phyloP scores from a whole-genome alignment of 2,113 vertebrate species.

The Clupea harengus region DNA sequence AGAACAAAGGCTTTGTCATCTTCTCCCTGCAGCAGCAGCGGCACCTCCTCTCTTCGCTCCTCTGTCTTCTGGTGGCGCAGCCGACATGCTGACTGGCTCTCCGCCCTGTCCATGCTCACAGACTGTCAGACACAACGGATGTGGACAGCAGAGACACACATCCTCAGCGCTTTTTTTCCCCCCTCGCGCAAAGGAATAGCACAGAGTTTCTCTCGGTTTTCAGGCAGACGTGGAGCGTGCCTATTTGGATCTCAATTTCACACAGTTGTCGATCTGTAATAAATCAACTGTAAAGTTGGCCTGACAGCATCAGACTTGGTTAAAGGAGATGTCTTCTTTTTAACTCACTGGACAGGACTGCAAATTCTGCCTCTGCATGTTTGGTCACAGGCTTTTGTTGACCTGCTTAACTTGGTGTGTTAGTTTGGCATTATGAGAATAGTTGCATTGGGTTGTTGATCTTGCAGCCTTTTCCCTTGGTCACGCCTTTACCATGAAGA shows the following conservation, averaged over 20 bases:
- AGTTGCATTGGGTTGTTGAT: neutral
- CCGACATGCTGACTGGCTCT: conserved; percentile 22
- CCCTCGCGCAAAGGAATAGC: neutral
- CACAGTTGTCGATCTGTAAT: neutral
- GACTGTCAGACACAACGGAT: conserved; percentile 21
- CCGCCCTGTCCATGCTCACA: conserved; percentile 1
- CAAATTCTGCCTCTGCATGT: neutral
- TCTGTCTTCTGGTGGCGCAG: conserved; percentile 16
- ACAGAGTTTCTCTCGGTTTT: neutral
- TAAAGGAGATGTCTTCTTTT: neutral
- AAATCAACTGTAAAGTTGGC: conserved; percentile 1
- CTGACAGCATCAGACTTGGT: neutral
- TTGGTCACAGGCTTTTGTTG: neutral
- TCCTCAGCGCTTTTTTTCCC: conserved; percentile 23
- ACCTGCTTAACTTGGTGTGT: neutral
- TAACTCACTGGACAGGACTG: neutral
- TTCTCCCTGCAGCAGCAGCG: neutral
- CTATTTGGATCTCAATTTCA: conserved; percentile 14
- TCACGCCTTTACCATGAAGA: neutral
- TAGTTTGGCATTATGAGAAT: neutral
- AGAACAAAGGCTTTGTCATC: neutral
- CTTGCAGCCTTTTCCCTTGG: neutral
- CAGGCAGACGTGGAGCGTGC: conserved; percentile 7
- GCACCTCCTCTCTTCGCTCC: neutral
- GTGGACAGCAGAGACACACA: conserved; percentile 4